Percentiles rank a stretch among this genome's conserved stretches.
phyloP scores from a whole-genome alignment of 2,797 vertebrate species.

The Poeciliopsis infans region DNA sequence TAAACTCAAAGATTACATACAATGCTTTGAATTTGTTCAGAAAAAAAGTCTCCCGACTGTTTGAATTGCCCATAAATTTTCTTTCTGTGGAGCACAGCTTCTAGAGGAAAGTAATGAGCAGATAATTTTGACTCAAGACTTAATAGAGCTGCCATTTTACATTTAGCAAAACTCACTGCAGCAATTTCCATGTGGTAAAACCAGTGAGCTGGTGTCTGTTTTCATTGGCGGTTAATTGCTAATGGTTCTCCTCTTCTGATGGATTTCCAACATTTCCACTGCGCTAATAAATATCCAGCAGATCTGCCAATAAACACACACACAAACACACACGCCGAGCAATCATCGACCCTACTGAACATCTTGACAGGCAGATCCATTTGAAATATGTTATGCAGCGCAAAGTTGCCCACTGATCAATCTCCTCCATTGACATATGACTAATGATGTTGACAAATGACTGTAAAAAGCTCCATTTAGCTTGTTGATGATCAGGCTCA shows the following conservation, averaged over 20 bases:
- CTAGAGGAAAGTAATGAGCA: neutral
- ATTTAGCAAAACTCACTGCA: slow-evolving; percentile 5
- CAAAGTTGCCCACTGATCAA: slow-evolving; percentile 45
- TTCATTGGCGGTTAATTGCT: slow-evolving; percentile 7
- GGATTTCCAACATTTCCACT: slow-evolving; percentile 3
- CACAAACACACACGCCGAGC: neutral
- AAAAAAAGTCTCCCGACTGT: neutral
- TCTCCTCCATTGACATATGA: slow-evolving; percentile 50
- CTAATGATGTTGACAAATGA: slow-evolving; percentile 50
- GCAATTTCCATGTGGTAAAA: slow-evolving; percentile 10
- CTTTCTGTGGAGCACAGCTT: neutral
- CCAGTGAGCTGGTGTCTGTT: slow-evolving; percentile 11
- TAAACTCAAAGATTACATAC: neutral
- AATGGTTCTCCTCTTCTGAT: slow-evolving; percentile 7
- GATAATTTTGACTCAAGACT: neutral
- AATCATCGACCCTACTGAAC: slow-evolving; percentile 26
- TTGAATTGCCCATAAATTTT: neutral
- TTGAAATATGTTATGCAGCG: slow-evolving; percentile 58
- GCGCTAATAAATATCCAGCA: slow-evolving; percentile 13
- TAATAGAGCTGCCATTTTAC: slow-evolving; percentile 1
- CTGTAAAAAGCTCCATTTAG: slow-evolving; percentile 56
- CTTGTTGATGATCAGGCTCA: slow-evolving; percentile 43
- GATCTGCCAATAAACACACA: slow-evolving; percentile 16
- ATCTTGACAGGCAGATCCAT: slow-evolving; percentile 54
- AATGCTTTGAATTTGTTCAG: neutral